A percentile compares a stretch with the other conserved stretches of the same genome.
Conservation (phyloP, 2,113 vertebrate species). For the Protobothrops flavoviridis region DNA sequence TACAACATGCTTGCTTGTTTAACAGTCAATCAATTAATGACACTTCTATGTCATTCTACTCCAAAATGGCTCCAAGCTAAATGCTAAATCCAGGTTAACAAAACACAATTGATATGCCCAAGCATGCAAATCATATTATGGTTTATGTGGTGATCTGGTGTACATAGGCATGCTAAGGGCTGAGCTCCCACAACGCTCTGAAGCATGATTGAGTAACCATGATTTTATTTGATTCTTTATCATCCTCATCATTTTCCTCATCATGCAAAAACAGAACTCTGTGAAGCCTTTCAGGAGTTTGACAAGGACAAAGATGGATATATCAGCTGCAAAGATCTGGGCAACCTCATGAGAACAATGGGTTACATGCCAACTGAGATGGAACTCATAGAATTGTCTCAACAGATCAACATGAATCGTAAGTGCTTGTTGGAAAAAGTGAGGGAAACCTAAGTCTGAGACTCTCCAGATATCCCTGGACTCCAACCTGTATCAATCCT, state of each 20-base stretch:
- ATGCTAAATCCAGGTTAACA: background rate
- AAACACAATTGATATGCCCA: background rate
- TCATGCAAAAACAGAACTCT: conserved; percentile 72
- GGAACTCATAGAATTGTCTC: conserved; percentile 85
- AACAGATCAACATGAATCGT: conserved; percentile 88
- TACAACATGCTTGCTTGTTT: background rate
- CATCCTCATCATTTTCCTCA: background rate
- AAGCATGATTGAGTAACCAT: background rate
- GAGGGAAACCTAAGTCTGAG: background rate
- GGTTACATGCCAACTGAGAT: conserved; percentile 90
- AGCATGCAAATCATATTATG: background rate
- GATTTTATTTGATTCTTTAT: background rate
- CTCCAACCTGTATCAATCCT: background rate
- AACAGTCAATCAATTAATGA: background rate
- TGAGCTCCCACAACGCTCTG: background rate
- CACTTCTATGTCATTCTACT: background rate
- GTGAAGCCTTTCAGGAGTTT: conserved; percentile 83
- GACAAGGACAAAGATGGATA: conserved; percentile 84
- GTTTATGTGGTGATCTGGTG: background rate
- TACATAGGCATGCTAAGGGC: background rate
- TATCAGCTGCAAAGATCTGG: conserved; percentile 84
- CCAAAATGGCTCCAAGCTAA: background rate
- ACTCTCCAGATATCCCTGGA: background rate
- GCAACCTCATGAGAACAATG: conserved; percentile 86
- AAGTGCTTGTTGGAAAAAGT: conserved; percentile 7